These are phyloP conservation scores for Monopis laevigella DNA, from an alignment of 2,888 invertebrate species.

Conservation along the genomic window DNA sequence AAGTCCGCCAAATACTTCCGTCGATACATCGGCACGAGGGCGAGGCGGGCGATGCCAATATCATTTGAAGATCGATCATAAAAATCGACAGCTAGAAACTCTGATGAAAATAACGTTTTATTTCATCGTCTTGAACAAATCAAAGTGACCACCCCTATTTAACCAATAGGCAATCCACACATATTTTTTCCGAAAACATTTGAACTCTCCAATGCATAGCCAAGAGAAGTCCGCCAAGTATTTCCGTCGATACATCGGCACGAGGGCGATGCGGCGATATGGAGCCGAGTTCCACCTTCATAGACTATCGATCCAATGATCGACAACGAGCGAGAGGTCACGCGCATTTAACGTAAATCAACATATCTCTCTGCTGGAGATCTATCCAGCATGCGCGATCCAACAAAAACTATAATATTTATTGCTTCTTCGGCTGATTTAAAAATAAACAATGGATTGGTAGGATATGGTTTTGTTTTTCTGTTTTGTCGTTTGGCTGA, in stretches of 20 bases:
- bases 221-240: too few species aligned
- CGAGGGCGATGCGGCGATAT: slow-evolving; percentile 63
- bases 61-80: too few species aligned
- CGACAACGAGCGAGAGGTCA: slow-evolving; percentile 59
- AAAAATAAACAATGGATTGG: too few species aligned
- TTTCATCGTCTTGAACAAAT: too few species aligned
- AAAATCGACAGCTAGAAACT: too few species aligned
- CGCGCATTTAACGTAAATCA: slow-evolving; percentile 67
- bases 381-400: slow-evolving; percentile 55
- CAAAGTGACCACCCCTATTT: too few species aligned
- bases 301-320: slow-evolving; percentile 65
- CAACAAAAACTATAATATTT: slow-evolving; percentile 55
- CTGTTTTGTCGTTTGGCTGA: too few species aligned
- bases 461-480: too few species aligned
- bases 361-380: slow-evolving; percentile 66
- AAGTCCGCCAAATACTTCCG: neutral
- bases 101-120: too few species aligned
- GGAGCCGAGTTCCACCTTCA: slow-evolving; percentile 40
- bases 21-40: slow-evolving; percentile 5
- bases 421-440: neutral
- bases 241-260: slow-evolving; percentile 57
- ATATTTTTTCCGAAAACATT: too few species aligned
- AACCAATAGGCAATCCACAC: too few species aligned
- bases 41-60: neutral
- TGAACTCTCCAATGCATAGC: too few species aligned